These are phyloP conservation scores for Promerops cafer DNA, from an alignment of 2,113 vertebrate genomes.

Conservation along the genomic window DNA sequence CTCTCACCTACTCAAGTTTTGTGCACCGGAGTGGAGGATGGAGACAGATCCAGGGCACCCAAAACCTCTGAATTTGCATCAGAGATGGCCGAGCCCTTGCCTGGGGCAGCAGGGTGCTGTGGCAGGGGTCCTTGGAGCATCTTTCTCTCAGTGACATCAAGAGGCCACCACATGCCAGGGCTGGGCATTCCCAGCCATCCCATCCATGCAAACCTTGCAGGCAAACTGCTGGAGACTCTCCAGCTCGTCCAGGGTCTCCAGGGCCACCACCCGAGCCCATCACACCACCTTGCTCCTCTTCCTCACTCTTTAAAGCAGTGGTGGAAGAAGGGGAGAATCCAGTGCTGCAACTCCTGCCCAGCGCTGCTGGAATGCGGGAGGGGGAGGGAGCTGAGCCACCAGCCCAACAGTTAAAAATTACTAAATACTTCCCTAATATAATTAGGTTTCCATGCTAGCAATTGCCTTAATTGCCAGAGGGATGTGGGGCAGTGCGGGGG, in stretches of 20 bases:
- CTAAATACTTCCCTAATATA: constrained; percentile 20
- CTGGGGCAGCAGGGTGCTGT: accelerated
- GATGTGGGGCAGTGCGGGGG: not conserved
- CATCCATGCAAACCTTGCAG: accelerated
- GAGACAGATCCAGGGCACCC: not conserved
- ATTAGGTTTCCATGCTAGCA: constrained; percentile 16
- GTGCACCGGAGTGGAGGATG: not conserved
- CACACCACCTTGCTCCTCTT: not conserved
- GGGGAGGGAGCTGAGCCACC: not conserved
- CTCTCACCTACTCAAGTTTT: not conserved
- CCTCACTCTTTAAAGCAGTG: not conserved
- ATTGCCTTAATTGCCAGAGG: constrained; percentile 26
- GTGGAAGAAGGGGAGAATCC: not conserved
- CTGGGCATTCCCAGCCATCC: not conserved
- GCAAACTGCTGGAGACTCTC: not conserved
- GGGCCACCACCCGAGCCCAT: not conserved
- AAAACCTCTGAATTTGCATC: not conserved
- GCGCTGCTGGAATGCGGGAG: not conserved
- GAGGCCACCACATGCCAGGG: not conserved
- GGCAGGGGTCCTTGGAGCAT: not conserved
- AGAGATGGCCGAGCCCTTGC: not conserved
- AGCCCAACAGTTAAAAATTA: constrained; percentile 43
- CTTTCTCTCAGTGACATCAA: accelerated
- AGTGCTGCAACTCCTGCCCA: not conserved
- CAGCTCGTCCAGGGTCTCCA: not conserved